These are phyloP conservation scores for Acrobasis repandana DNA, from an alignment of 2,888 invertebrate species.

Conservation along the genomic window DNA sequence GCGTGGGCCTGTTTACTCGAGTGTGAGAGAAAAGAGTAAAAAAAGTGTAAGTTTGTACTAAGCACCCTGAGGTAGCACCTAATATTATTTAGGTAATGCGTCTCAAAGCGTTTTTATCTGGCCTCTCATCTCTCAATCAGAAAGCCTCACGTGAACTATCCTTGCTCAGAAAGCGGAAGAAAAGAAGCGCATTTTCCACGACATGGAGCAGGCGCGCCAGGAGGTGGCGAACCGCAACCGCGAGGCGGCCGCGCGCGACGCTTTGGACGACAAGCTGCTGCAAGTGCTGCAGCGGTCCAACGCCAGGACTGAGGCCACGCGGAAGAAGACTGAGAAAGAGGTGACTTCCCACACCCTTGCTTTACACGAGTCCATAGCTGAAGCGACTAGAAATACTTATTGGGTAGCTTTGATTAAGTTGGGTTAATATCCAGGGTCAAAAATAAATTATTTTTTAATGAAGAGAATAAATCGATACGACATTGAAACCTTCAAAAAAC, in stretches of 20 bases:
- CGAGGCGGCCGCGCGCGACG: slow-evolving; percentile 49
- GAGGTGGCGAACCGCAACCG: slow-evolving; percentile 42
- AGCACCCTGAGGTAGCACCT: too few species aligned
- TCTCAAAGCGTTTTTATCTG: neutral
- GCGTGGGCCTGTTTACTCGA: too few species aligned
- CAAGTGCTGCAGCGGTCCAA: slow-evolving; percentile 52
- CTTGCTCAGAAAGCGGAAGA: slow-evolving; percentile 53
- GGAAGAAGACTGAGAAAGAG: slow-evolving; percentile 55
- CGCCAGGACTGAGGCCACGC: slow-evolving; percentile 43
- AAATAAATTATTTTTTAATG: too few species aligned
- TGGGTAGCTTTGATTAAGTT: too few species aligned
- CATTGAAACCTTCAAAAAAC: too few species aligned
- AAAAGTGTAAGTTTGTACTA: too few species aligned
- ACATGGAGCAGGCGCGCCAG: slow-evolving; percentile 52
- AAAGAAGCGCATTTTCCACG: slow-evolving; percentile 57
- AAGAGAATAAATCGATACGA: too few species aligned
- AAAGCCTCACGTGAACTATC: neutral
- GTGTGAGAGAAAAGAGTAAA: too few species aligned
- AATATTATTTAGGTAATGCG: too few species aligned
- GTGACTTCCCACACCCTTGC: slow-evolving; percentile 41
- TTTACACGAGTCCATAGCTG: too few species aligned
- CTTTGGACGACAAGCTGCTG: slow-evolving; percentile 63
- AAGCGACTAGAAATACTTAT: too few species aligned
- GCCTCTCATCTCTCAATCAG: neutral
- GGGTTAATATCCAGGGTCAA: too few species aligned